Evolutionary conservation across 2,797 vertebrate genomes (phyloP), one percentile per base, ranked within the genome.

Genomic region (Amniataba percoides): DNA sequence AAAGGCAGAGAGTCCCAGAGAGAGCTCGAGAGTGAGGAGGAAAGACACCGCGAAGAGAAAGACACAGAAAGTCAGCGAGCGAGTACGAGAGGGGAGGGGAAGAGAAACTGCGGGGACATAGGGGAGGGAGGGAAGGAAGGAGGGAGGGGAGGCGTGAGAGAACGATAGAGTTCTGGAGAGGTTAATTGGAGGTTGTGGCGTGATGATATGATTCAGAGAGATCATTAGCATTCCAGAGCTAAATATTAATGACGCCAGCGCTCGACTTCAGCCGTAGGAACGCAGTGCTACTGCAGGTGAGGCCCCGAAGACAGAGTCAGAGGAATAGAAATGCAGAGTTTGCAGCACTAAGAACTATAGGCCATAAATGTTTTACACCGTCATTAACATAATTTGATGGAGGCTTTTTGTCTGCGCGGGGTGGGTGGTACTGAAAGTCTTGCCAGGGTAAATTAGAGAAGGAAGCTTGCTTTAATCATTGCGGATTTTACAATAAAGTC

Each of bases 101-200:
- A 25, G 63, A 59, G 65, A 68, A 60, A 60, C 0, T 18, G 61
- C 3, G 4, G 11, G 51, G 16, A 27, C 1, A 10, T n/a, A 18
- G 8, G 16, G 23, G 5, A 31, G 27, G 21, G 57, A 21, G 8
- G 46, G 11, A 21, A 31, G 27, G 27, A 31, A 5, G 21, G 57
- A 21, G 11, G 46, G 11, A 21, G 19, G 18, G 19, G 43, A 52
- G 74, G 23, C 15, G 23, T 3, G 1, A 52, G 69, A 61, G 71
- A 65, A 58, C 10, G 74, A 81, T 81, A 78, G 74, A 58, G 85
- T 87, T 83, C 80, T 72, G 67, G 70, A 80, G 86, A 93, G 93
- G 92, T 93, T 94, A 93, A 94, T 94, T 94, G 89, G 92, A 92
- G 93, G 93, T 94, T 93, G 90, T 87, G 81, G 87, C 68, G 19